phyloP scores from a whole-genome alignment of 2,113 vertebrate species.

The Chaetorhynchus papuensis region DNA sequence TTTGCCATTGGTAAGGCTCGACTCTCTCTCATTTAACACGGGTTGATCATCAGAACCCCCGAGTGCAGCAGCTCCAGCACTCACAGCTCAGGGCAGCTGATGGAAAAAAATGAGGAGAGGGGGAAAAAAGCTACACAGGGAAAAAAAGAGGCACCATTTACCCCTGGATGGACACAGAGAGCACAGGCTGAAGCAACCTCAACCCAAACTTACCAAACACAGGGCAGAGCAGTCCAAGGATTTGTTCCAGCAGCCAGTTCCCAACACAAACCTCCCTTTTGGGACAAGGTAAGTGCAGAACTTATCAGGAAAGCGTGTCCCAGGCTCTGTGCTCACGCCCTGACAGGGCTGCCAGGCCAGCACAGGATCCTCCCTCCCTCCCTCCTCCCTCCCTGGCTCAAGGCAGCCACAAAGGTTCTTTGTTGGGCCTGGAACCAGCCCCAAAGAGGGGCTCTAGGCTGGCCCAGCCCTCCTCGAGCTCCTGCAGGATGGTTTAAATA shows the following conservation, averaged over 20 bases:
- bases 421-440: background rate
- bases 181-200: background rate
- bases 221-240: background rate
- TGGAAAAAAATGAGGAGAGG: background rate
- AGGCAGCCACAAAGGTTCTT: background rate
- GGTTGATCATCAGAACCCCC: background rate
- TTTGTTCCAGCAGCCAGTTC: background rate
- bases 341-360: background rate
- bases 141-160: background rate
- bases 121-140: background rate
- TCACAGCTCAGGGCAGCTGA: background rate
- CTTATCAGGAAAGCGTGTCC: background rate
- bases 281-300: background rate
- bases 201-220: background rate
- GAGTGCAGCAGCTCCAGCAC: background rate
- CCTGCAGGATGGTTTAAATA: background rate
- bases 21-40: background rate
- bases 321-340: background rate
- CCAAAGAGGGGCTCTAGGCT: background rate
- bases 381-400: background rate
- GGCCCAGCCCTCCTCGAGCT: background rate
- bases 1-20: background rate
- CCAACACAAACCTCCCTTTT: background rate
- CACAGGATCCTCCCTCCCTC: background rate
- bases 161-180: background rate